Evolutionary conservation across 2,888 invertebrate genomes (phyloP).

Genomic region (Thysanoteuthis rhombus): DNA sequence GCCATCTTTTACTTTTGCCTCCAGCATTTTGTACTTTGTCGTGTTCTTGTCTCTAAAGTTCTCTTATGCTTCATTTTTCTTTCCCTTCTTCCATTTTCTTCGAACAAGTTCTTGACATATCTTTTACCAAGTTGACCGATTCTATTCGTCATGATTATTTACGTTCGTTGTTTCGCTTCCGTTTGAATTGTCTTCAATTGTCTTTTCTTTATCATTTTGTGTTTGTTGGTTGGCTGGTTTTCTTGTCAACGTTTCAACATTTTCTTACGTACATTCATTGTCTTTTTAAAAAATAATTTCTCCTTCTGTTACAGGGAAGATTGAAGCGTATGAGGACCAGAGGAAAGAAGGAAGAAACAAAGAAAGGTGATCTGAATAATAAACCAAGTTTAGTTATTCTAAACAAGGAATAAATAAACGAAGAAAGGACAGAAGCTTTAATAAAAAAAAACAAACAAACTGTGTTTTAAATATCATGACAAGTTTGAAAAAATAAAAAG

Average conservation of each 20-base stretch:
- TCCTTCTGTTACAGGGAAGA: not conserved
- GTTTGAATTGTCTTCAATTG: not conserved
- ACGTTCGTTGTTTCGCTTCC: not conserved
- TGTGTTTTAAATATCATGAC: not conserved
- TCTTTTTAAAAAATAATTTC: not conserved
- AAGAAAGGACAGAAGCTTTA: not conserved
- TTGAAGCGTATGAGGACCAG: not conserved
- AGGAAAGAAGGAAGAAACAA: not conserved
- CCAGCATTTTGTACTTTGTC: not conserved
- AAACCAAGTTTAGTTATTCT: not conserved
- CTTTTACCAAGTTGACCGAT: conserved; percentile 12
- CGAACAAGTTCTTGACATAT: not conserved
- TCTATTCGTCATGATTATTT: not conserved
- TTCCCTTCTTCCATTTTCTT: not conserved
- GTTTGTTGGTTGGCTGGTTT: not conserved
- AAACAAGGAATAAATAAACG: not conserved
- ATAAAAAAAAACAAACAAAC: not conserved
- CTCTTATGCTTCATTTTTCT: not conserved
- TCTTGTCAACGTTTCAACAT: not conserved
- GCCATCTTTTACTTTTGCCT: not conserved
- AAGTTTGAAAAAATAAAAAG: not conserved
- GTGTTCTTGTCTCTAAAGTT: not conserved
- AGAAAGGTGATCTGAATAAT: not conserved
- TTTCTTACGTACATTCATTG: not conserved
- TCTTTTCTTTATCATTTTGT: not conserved